Conservation (phyloP, 2,113 vertebrate genomes). For the Rhizomys pruinosus region DNA sequence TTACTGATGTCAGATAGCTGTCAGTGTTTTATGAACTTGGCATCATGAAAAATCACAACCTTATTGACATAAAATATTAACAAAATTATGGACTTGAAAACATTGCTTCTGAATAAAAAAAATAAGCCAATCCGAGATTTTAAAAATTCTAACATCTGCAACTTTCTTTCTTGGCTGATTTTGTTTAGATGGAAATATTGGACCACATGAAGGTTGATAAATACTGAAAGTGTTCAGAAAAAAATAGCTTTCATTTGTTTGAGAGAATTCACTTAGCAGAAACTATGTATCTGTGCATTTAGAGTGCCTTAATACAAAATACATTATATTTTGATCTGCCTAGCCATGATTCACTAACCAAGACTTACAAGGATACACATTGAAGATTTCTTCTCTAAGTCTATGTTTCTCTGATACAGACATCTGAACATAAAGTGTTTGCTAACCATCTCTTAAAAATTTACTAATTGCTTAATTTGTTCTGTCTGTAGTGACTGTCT, state of each 20-base stretch:
- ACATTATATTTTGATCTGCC: background rate
- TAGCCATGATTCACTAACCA: background rate
- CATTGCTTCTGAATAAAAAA: constrained; percentile 52
- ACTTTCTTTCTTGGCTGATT: constrained; percentile 32
- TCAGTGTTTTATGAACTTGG: constrained; percentile 10
- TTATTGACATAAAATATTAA: constrained; percentile 32
- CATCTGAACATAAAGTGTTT: constrained; percentile 65
- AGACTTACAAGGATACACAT: background rate
- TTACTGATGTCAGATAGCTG: background rate
- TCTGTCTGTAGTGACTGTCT: constrained; percentile 94
- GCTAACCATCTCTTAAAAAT: constrained; percentile 86
- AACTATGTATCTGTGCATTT: background rate
- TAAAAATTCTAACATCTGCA: constrained; percentile 10
- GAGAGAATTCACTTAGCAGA: constrained; percentile 45
- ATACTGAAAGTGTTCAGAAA: constrained; percentile 31
- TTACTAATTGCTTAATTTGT: constrained; percentile 91
- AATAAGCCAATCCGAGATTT: constrained; percentile 38
- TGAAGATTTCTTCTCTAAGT: constrained; percentile 26
- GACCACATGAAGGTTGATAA: background rate
- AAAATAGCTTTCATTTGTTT: constrained; percentile 34
- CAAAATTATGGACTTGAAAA: constrained; percentile 33
- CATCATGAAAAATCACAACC: constrained; percentile 6
- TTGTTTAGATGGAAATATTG: constrained; percentile 49
- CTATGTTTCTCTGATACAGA: constrained; percentile 7
- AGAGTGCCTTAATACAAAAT: background rate